Conservation (phyloP, 1,140 invertebrate species). For the Sesamia nonagrioides region DNA sequence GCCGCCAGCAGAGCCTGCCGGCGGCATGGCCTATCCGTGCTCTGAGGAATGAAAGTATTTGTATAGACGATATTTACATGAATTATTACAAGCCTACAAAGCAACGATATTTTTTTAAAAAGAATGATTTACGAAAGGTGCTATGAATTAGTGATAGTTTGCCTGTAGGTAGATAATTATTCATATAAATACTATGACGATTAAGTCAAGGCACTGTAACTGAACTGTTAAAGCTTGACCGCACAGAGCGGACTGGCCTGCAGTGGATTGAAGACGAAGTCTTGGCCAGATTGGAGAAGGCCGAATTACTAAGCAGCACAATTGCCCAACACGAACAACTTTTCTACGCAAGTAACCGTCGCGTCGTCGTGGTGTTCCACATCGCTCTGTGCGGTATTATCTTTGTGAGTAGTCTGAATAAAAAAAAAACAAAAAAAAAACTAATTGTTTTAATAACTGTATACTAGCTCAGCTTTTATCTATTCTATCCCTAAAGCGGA, state of each 20-base stretch:
- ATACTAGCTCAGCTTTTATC: no score
- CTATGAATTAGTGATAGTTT: conserved; percentile 1
- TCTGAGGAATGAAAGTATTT: no score
- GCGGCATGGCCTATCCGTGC: no score
- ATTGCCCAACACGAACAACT: not conserved
- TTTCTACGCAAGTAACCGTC: not conserved
- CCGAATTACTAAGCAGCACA: no score
- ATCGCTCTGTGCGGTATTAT: not conserved
- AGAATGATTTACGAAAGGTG: conserved; percentile 9
- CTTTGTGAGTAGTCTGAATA: not conserved
- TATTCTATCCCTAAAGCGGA: no score
- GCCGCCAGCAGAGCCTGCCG: no score
- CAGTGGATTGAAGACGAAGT: not conserved
- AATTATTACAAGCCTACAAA: conserved; percentile 6
- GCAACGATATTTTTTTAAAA: not conserved
- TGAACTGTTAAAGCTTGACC: not conserved
- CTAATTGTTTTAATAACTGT: not conserved
- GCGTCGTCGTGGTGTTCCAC: no score
- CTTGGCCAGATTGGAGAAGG: not conserved
- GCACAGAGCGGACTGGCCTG: not conserved
- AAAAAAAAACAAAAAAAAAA: not conserved
- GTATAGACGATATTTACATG: not conserved
- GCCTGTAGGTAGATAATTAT: not conserved
- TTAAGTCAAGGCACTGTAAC: not conserved
- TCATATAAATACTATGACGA: conserved; percentile 11